Base-by-base conservation (phyloP, 2,888 invertebrate genomes). In the Amiota communis region DNA sequence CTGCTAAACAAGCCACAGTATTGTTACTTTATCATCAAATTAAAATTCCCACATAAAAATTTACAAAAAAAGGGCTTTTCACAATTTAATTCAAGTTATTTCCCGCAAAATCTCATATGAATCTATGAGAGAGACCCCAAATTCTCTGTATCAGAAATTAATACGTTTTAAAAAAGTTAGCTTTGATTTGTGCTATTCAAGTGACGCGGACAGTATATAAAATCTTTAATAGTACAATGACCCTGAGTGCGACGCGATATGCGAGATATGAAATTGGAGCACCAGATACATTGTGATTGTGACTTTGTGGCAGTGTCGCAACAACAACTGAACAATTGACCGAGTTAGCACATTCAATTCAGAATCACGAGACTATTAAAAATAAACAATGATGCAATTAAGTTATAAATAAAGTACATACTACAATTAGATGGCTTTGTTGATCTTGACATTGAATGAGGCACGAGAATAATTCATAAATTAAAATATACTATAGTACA, bases 341-440 rank as follows among this genome's bases (percentile, higher is more conserved):
- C 36, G 36, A 2, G 36, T 36, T 1, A 23, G 36, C 6, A 6
- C 6, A 36, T 36, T 65, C 72, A 4, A n/a, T 53, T n/a, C 53
- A n/a, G 47, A 36, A 20, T 15, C 72, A 76, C 76, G 73, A 48
- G 68, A 76, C 53, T 11, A 12, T 67, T 23, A 36, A 36, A 36
- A 36, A 36, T 36, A 36, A 36, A 36, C 36, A 6, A 36, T 36
- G 36, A 51, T 51, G 8, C 53, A 51, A 46, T 20, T 10, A 17
- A 11, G 63, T 46, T 63, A 63, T 12, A 63, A 36, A 63, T 63
- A 63, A 63, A 63, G n/a, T 36, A n/a, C n/a, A n/a, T n/a, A n/a
- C 11, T 59, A 11, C 59, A 11, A 59, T 59, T n/a, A 20, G 17
- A 1, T 59, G 20, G 23, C 8, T n/a, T 51, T 51, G 53, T 17